A percentile compares a stretch with the other conserved stretches of the same genome.
phyloP scores from a whole-genome alignment of 53 echinoderm and acorn worm genomes.

The Zoroaster sp. region DNA sequence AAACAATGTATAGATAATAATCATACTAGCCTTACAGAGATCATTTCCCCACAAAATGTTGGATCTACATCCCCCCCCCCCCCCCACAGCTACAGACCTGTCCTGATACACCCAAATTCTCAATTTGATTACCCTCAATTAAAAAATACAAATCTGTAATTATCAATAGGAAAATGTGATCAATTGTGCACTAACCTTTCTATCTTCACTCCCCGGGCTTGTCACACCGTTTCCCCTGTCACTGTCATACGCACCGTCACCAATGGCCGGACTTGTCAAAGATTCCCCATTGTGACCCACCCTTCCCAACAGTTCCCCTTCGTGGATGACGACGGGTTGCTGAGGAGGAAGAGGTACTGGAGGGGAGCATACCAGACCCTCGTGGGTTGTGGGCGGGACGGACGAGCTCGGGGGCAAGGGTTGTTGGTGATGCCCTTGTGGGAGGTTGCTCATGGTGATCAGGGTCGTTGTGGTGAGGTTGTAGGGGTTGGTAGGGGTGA shows the following conservation, averaged over 20 bases:
- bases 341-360: not conserved
- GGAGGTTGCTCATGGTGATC: conserved; percentile 36
- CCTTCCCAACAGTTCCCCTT: not conserved
- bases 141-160: too few relatives aligned
- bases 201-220: conserved; percentile 39
- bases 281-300: conserved; percentile 36
- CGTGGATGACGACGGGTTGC: not conserved
- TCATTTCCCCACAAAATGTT: too few relatives aligned
- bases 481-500: not conserved
- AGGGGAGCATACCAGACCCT: conserved; percentile 21
- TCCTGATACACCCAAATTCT: too few relatives aligned
- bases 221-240: conserved; percentile 43
- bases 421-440: conserved; percentile 29
- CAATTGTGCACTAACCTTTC: conserved; percentile 42
- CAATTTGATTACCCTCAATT: too few relatives aligned
- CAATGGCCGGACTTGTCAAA: conserved; percentile 16
- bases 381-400: not conserved
- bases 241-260: conserved; percentile 37
- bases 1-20: too few relatives aligned
- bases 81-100: too few relatives aligned
- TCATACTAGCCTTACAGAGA: too few relatives aligned
- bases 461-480: not conserved
- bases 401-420: not conserved
- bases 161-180: too few relatives aligned
- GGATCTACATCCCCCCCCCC: too few relatives aligned